Evolutionary conservation across 2,113 vertebrate genomes (phyloP), one percentile per base, ranked within the genome.

Genomic region (Brachyhypopomus occidentalis): DNA sequence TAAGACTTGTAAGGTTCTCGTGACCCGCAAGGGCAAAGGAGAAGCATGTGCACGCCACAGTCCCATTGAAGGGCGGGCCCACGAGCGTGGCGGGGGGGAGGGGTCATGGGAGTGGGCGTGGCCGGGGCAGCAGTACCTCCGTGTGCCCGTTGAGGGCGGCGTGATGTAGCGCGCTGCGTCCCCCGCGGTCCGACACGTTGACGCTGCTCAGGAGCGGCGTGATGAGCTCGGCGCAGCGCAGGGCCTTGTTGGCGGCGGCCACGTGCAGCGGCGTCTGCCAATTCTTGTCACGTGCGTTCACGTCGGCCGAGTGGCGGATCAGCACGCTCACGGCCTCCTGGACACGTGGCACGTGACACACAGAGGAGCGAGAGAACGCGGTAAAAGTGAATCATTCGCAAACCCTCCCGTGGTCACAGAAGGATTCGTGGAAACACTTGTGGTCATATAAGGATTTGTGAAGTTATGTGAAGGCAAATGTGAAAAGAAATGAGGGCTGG

Each of bases 211-310:
- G 93, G 88, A 98, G 90, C 0, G 97, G 97, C 85, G 98, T 97
- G 89, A 94, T 93, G 80, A 96, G 92, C 90, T 98, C 96, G 0
- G 97, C 97, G 0, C 97, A 99, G 45, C 95, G 94, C 78, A 97
- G 89, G 0, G 97, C 96, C 76, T 97, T 97, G 72, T 98, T 97
- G 19, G 97, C 97, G 0, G 97, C 95, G 0, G 97, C 96, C 1
- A 99, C 96, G 0, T 99, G 97, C 77, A 99, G 90, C 0, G 97
- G 97, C 0, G 97, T 98, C 94, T 98, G 97, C 97, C 97, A 99
- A 92, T 98, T 98, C 92, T 98, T 99, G 92, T 99, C 97, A 14
- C 97, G 94, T 0, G 97, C 97, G 0, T 99, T 99, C 87, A 99
- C 97, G 0, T 99, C 97, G 0, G 97, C 97, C 0, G 97, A 98